These are phyloP conservation scores for Python bivittatus DNA, from an alignment of 2,113 vertebrate genomes.

Conservation along the genomic window DNA sequence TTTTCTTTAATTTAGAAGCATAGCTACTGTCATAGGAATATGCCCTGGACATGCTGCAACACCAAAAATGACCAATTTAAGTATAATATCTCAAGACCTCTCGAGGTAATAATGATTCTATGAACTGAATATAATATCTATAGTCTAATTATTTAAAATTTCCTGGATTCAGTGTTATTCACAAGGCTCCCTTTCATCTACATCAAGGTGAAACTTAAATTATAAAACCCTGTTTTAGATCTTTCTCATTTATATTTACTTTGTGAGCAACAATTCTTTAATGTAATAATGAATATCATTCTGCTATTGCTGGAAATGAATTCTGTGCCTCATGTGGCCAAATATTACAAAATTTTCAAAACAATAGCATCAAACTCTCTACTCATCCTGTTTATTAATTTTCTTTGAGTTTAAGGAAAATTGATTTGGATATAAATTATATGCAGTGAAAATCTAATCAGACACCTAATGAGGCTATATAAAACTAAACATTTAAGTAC, in stretches of 20 bases:
- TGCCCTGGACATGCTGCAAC: background rate
- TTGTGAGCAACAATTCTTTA: conserved; percentile 14
- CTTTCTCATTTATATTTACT: conserved; percentile 24
- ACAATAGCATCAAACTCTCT: background rate
- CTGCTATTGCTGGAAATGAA: conserved; percentile 4
- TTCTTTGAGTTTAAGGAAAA: conserved; percentile 1
- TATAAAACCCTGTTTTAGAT: background rate
- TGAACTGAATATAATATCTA: background rate
- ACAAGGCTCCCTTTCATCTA: background rate
- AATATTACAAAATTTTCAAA: conserved; percentile 1
- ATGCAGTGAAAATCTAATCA: background rate
- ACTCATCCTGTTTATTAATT: background rate
- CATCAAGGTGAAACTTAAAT: background rate
- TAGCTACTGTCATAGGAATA: background rate
- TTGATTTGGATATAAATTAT: background rate
- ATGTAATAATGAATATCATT: background rate
- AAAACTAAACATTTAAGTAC: background rate
- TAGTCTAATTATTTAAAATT: background rate
- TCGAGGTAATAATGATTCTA: background rate
- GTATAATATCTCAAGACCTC: background rate
- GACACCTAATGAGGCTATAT: conserved; percentile 12
- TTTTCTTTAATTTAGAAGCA: background rate
- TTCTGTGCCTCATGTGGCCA: background rate
- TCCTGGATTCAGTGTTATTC: background rate
- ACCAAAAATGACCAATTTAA: background rate